These are phyloP conservation scores for Phallusia fumigata DNA, from an alignment of 23 tunicate genomes.

Conservation along the genomic window DNA sequence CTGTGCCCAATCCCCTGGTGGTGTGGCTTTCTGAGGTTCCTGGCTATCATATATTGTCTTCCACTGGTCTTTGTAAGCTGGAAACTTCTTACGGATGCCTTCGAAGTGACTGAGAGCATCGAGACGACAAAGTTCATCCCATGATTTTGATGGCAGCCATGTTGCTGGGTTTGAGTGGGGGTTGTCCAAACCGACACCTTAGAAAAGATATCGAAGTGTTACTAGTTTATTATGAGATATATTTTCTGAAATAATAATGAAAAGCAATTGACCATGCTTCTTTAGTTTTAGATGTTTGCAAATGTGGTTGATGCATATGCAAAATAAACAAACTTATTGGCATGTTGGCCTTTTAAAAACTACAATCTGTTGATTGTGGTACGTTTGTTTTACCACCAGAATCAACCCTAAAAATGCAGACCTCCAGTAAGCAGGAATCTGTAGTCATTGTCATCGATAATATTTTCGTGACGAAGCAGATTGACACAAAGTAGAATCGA, in stretches of 20 bases:
- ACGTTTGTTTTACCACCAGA: too few species aligned
- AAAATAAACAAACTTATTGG: too few species aligned
- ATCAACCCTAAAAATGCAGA: too few species aligned
- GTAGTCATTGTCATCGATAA: constrained; percentile 66
- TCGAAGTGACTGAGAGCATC: constrained; percentile 64
- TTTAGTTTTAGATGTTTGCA: too few species aligned
- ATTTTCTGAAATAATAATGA: too few species aligned
- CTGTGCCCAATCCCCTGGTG: constrained; percentile 80
- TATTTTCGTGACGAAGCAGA: constrained; percentile 73
- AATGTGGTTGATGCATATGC: too few species aligned
- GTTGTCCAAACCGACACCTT: constrained; percentile 98
- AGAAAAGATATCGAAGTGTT: neutral
- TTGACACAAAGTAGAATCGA: constrained; percentile 93
- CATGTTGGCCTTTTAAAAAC: too few species aligned
- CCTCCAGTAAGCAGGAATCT: constrained; percentile 98
- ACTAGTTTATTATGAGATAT: too few species aligned
- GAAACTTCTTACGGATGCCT: constrained; percentile 87
- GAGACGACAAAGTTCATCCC: constrained; percentile 98
- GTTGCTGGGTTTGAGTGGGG: constrained; percentile 95
- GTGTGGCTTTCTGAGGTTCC: constrained; percentile 86
- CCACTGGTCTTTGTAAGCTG: constrained; percentile 90
- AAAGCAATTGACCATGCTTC: too few species aligned
- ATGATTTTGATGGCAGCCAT: constrained; percentile 96
- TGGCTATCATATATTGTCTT: constrained; percentile 79
- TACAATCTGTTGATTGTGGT: too few species aligned